phyloP scores from a whole-genome alignment of 1,140 invertebrate species.

The Drosophila lacertosa region DNA sequence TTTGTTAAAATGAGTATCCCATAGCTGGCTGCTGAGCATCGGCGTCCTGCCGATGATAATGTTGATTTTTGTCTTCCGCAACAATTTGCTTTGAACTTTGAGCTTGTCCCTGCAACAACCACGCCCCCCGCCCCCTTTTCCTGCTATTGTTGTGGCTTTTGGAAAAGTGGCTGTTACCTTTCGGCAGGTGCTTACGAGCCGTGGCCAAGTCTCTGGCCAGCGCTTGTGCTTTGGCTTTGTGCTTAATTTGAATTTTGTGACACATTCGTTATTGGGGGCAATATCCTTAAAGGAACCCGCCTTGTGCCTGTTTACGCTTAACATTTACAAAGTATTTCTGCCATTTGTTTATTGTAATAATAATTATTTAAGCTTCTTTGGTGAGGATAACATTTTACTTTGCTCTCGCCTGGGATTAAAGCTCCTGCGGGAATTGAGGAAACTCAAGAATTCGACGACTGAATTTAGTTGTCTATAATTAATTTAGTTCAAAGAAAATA shows the following conservation, averaged over 20 bases:
- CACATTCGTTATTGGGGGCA: slow-evolving; percentile 3
- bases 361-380: neutral
- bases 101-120: slow-evolving; percentile 1
- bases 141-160: slow-evolving; percentile 51
- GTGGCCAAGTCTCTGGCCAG: slow-evolving; percentile 37
- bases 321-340: neutral
- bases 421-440: too few relatives aligned
- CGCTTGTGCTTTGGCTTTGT: slow-evolving; percentile 40
- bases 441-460: too few relatives aligned
- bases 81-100: slow-evolving; percentile 80
- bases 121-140: slow-evolving; percentile 8
- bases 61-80: slow-evolving; percentile 81
- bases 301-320: too few relatives aligned
- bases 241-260: slow-evolving; percentile 38
- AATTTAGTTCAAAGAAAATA: too few relatives aligned
- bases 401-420: neutral
- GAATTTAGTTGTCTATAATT: too few relatives aligned
- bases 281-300: neutral
- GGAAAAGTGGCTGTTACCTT: slow-evolving; percentile 57
- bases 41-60: slow-evolving; percentile 71
- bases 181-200: slow-evolving; percentile 51
- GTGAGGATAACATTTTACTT: neutral
- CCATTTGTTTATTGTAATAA: neutral
- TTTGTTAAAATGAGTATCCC: slow-evolving; percentile 69
- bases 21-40: slow-evolving; percentile 49